These are phyloP conservation scores for Odontomyia ornata DNA, from an alignment of 2,888 invertebrate species.

Conservation along the genomic window DNA sequence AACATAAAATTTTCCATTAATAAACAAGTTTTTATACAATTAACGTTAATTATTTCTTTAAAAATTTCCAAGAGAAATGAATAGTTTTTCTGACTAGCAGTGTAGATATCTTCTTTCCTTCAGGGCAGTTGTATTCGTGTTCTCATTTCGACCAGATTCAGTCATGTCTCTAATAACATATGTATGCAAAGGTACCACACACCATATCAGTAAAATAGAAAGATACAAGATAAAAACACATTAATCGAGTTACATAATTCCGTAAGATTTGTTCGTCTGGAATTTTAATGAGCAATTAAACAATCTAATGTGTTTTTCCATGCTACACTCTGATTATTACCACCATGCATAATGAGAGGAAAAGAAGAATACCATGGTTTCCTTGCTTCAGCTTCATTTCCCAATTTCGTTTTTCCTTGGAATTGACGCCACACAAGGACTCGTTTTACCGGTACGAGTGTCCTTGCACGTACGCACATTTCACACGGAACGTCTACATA, in stretches of 20 bases:
- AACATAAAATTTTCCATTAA: too few relatives aligned
- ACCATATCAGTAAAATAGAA: not conserved
- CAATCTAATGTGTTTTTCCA: not conserved
- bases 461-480: slow-evolving; percentile 51
- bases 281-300: slow-evolving; percentile 20
- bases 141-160: not conserved
- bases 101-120: too few relatives aligned
- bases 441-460: slow-evolving; percentile 45
- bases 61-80: too few relatives aligned
- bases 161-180: not conserved
- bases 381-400: too few relatives aligned
- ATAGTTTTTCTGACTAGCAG: too few relatives aligned
- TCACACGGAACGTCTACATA: not conserved
- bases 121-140: not conserved
- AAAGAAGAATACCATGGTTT: too few relatives aligned
- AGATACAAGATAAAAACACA: not conserved
- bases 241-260: too few relatives aligned
- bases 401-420: not conserved
- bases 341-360: not conserved
- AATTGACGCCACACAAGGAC: not conserved
- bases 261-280: slow-evolving; percentile 4
- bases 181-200: not conserved
- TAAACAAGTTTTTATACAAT: too few relatives aligned
- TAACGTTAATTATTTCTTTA: too few relatives aligned
- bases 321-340: not conserved